Conservation (phyloP, 1,140 invertebrate genomes). For the Trachymyrmex cornetzi region DNA sequence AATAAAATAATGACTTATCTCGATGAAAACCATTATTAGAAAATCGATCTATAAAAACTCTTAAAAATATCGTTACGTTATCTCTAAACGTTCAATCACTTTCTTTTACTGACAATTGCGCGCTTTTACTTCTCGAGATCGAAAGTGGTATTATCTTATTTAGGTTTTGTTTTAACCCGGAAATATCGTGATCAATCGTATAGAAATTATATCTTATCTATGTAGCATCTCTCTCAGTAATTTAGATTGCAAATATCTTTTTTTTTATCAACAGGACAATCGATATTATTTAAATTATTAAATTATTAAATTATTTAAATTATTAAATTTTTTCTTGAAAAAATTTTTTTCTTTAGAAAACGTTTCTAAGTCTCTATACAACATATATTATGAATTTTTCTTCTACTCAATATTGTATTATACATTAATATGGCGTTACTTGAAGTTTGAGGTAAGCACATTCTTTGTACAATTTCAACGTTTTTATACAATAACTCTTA, state of each 20-base stretch:
- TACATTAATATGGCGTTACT: no score
- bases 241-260: slow-evolving; percentile 4
- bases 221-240: neutral
- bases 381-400: no score
- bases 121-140: neutral
- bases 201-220: neutral
- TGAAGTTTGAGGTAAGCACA: no score
- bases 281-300: neutral
- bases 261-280: neutral
- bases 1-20: neutral
- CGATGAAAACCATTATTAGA: slow-evolving; percentile 11
- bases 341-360: no score
- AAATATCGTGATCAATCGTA: neutral
- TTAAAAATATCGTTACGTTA: neutral
- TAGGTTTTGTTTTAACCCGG: neutral
- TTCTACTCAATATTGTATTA: no score
- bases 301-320: neutral
- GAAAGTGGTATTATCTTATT: slow-evolving; percentile 10
- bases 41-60: neutral
- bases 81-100: neutral
- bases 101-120: neutral
- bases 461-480: no score
- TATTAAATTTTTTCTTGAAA: neutral
- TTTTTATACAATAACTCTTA: no score
- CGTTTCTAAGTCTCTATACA: no score